Base-by-base conservation (phyloP, 1,140 invertebrate species). In the Sinella curviseta region DNA sequence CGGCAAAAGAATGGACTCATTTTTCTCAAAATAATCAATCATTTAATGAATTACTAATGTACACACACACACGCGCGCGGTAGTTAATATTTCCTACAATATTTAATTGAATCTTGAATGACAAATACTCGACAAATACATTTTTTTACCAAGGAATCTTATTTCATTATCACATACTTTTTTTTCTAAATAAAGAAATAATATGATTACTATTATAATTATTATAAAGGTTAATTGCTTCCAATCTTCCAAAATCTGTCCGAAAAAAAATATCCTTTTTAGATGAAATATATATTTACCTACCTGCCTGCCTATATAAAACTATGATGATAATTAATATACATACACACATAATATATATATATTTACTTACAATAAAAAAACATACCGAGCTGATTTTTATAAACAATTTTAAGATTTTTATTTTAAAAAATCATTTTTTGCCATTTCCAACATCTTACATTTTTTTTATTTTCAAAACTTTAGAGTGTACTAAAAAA, bases 341-440 rank as follows among this genome's bases (percentile, higher is more conserved):
- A n/a, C n/a, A n/a, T n/a, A n/a, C n/a, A n/a, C n/a, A n/a, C n/a
- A n/a, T n/a, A n/a, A n/a, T n/a, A n/a, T 8, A 48, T 48, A 48
- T 48, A 48, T 48, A 8, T 48, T 4, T 48, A 48, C 17, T 48
- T n/a, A 60, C 55, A n/a, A 60, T 8, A 31, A n/a, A n/a, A n/a
- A n/a, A n/a, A 70, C 30, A 2, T 70, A 70, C 24, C 65, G 65
- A 70, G 65, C 65, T 70, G 31, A 70, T 60, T 60, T 60, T 14
- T 26, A 4, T 60, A n/a, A n/a, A n/a, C n/a, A n/a, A n/a, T n/a
- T n/a, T n/a, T n/a, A n/a, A 60, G 14, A 60, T n/a, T n/a, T n/a
- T n/a, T 60, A n/a, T n/a, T n/a, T n/a, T n/a, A n/a, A n/a, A 60
- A 60, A 8, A 26, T 26, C 57, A n/a, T 60, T 60, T n/a, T 60